Base-by-base conservation (phyloP, 1,140 invertebrate genomes). In the Cotesia chilonis region DNA sequence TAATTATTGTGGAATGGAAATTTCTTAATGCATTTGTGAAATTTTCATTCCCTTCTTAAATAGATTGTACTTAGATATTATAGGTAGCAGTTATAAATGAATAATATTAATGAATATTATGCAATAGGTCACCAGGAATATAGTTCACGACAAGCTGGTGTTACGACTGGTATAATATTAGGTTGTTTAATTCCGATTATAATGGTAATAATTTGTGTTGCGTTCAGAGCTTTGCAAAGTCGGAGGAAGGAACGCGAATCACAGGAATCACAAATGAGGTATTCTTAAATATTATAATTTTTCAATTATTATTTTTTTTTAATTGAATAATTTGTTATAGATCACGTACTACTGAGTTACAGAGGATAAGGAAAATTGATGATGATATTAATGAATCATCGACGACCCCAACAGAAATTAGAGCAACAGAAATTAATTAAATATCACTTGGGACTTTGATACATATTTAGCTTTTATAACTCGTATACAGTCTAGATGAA, bases 81-180 rank as follows among this genome's bases (percentile, higher is more conserved):
- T 28, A 28, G 28, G 28, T 28, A 28, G 2, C 28, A 28, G 2
- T 28, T 28, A 28, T 28, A 28, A 28, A 28, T 28, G 28, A 28
- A 28, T 28, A 28, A 28, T 28, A 28, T 28, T 28, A 28, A 28
- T 28, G 28, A 28, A 28, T 28, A 28, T 28, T 10, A 20, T 67
- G 52, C 71, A 75, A 73, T 86, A 94, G 93, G 93, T 82, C 90
- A 93, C 74, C 92, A 94, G 81, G 93, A 94, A 83, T 93, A 92
- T 80, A 93, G 93, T 41, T 88, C 91, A 3, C 88, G 92, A 52
- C 91, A 93, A 76, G 90, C 93, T 2, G 93, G 93, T 28, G 87
- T 92, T n/a, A 92, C 94, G 4, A 89, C 90, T 77, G 93, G 92
- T 61, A 92, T 95, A 77, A 90, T 94, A 70, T 82, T 94, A 17